These are phyloP conservation scores for Petrocephalus zakoni DNA, from an alignment of 2,113 vertebrate species.

Conservation along the genomic window DNA sequence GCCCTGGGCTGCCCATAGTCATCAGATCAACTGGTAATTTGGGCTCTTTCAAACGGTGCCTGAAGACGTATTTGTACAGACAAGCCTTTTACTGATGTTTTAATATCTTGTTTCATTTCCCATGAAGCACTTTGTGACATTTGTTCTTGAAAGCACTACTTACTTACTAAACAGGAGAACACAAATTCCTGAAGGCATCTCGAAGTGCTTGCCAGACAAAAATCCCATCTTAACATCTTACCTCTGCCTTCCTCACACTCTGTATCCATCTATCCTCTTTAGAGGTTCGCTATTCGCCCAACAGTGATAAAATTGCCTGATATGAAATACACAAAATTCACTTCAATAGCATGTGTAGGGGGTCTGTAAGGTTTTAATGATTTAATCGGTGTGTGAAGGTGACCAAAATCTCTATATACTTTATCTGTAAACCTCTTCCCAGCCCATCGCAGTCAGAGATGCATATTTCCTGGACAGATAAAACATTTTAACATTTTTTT, in stretches of 20 bases:
- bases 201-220: slow-evolving; percentile 6
- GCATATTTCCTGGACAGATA: background rate
- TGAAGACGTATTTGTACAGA: background rate
- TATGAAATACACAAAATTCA: background rate
- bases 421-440: background rate
- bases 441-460: background rate
- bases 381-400: background rate
- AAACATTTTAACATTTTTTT: background rate
- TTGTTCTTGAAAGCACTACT: background rate
- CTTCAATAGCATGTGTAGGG: background rate
- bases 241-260: background rate
- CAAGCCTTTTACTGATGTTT: background rate
- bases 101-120: background rate
- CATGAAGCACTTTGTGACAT: background rate
- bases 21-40: background rate
- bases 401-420: background rate
- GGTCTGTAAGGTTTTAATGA: background rate
- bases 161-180: background rate
- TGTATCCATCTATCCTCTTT: background rate
- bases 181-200: background rate
- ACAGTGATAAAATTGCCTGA: background rate
- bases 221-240: background rate
- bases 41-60: background rate
- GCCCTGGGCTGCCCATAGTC: background rate
- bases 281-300: background rate